Conservation (phyloP, 2,888 invertebrate genomes). For the Maniola hyperantus region DNA sequence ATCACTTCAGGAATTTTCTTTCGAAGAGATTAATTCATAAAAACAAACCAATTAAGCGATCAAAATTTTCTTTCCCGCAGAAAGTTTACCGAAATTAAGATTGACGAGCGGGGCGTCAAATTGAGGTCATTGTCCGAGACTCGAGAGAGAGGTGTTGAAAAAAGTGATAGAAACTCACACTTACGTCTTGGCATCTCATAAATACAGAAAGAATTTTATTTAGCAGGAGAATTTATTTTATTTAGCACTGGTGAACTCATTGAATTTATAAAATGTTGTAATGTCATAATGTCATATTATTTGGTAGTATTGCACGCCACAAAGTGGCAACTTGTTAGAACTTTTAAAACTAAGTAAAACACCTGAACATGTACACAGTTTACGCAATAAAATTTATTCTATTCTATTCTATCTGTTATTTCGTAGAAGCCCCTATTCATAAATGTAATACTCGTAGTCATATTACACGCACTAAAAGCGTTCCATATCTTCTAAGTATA, state of each 20-base stretch:
- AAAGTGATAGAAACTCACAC: not conserved
- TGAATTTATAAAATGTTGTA: not conserved
- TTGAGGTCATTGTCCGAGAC: constrained; percentile 1
- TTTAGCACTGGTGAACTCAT: not conserved
- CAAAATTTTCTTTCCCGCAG: constrained; percentile 9
- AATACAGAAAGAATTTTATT: constrained; percentile 5
- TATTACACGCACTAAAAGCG: not conserved
- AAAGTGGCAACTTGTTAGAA: too few relatives aligned
- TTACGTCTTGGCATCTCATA: constrained; percentile 5
- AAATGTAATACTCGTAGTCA: too few relatives aligned
- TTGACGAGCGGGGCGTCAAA: constrained; percentile 4
- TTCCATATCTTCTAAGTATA: not conserved
- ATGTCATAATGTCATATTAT: too few relatives aligned
- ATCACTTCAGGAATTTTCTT: not conserved
- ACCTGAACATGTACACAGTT: too few relatives aligned
- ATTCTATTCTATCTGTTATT: too few relatives aligned
- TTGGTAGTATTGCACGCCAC: too few relatives aligned
- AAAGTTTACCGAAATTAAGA: constrained; percentile 19
- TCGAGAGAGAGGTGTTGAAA: constrained; percentile 1
- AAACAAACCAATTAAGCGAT: constrained; percentile 12
- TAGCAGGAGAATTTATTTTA: too few relatives aligned
- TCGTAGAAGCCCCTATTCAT: too few relatives aligned
- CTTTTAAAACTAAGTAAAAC: too few relatives aligned
- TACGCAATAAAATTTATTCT: too few relatives aligned
- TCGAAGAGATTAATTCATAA: constrained; percentile 4